Evolutionary conservation across 1,140 invertebrate genomes (phyloP), one percentile per base, ranked within the genome.

Genomic region (Marisa cornuarietis): DNA sequence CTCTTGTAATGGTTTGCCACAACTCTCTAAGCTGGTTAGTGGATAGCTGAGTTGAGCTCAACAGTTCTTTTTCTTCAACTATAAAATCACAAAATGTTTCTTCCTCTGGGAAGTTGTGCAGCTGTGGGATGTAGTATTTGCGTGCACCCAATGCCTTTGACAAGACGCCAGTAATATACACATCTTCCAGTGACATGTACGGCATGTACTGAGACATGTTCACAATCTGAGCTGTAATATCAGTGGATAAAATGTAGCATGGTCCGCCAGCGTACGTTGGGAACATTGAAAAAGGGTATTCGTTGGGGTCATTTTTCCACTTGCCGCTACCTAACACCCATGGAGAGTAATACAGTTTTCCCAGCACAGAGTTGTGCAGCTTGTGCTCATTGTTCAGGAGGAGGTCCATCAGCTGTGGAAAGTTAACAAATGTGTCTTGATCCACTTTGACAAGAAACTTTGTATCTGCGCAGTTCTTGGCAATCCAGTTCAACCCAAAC

Each of bases 401-500:
- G 16, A 82, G 68, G 22, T 79, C 69, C 20, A 85, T 66, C 16
- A 87, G 78, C 62, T 79, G 79, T 6, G 85, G 83, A 51, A 85
- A 79, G 76, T 93, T 90, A 11, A 93, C 86, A 82, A 92, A 92
- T 76, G 92, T 92, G 82, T 93, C 93, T 71, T 93, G 92, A 81
- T 93, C 92, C 9, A 13, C 89, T 85, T 93, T 93, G 73, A 92
- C 82, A 54, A 92, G 79, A 78, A 86, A 91, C 79, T 78, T 81
- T 0, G 94, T 95, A 83, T 93, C 91, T 81, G 83, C 83, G 88
- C 91, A 94, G 89, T 94, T 93, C 87, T 95, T 93, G 14, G 93
- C 92, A 71, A 94, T 93, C 94, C 95, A 97, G 88, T 95, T 95
- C 42, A 96, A 92, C 10, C 93, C 94, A 93, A 96, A 95, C 13